Evolutionary conservation across 2,113 vertebrate species (phyloP).

Genomic region (Ammospiza nelsoni): DNA sequence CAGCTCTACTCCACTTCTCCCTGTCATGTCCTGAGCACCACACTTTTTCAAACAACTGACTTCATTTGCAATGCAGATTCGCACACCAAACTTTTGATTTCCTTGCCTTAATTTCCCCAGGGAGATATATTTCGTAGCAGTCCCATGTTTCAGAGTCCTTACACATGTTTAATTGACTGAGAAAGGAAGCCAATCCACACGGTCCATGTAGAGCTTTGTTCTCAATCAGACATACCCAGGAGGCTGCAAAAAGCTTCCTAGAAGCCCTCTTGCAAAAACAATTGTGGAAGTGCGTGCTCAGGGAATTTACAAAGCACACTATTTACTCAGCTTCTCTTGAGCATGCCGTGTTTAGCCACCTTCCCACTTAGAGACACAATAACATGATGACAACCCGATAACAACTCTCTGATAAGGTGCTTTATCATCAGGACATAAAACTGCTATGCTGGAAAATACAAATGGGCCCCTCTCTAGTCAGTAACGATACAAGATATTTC

Average conservation of each 20-base stretch:
- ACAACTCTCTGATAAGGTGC: slow-evolving; percentile 57
- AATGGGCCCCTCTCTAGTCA: slow-evolving; percentile 14
- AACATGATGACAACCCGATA: slow-evolving; percentile 45
- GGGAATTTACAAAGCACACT: slow-evolving; percentile 58
- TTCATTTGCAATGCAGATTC: not conserved
- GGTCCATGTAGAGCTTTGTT: not conserved
- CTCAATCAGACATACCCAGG: not conserved
- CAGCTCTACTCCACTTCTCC: not conserved
- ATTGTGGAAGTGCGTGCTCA: slow-evolving; percentile 14
- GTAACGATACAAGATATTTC: slow-evolving; percentile 25
- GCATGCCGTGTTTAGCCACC: not conserved
- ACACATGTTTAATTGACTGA: slow-evolving; percentile 16
- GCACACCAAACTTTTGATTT: not conserved
- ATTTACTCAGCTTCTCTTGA: slow-evolving; percentile 52
- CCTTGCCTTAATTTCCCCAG: not conserved
- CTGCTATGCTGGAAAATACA: not conserved
- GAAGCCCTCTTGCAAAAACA: slow-evolving; percentile 56
- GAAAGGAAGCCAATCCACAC: not conserved
- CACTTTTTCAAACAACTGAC: not conserved
- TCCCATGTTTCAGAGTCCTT: not conserved
- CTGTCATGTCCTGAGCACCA: not conserved
- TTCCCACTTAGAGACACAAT: slow-evolving; percentile 41
- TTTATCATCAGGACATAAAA: slow-evolving; percentile 53
- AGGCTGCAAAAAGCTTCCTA: slow-evolving; percentile 57
- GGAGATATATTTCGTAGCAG: not conserved